A percentile compares a stretch with the other conserved stretches of the same genome.
Evolutionary conservation across 2,797 vertebrate genomes (phyloP).

Genomic region (Anomalospiza imberbis): DNA sequence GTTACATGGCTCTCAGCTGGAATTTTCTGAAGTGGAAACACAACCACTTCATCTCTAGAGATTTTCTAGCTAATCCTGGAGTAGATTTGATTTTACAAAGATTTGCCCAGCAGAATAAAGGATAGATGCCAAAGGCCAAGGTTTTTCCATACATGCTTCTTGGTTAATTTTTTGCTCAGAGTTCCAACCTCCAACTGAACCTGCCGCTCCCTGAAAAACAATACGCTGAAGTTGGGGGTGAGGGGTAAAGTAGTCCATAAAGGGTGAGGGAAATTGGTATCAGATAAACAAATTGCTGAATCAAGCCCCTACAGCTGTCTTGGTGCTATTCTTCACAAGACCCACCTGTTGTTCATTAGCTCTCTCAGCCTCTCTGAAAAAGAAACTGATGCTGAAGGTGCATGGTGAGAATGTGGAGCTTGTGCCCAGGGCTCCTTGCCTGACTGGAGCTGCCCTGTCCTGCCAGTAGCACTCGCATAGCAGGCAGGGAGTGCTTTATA

Average conservation of each 20-base stretch:
- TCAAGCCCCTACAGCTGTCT: background rate
- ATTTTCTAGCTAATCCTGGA: background rate
- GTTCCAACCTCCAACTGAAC: background rate
- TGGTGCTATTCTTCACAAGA: background rate
- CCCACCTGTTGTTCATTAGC: background rate
- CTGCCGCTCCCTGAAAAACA: background rate
- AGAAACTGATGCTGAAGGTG: background rate
- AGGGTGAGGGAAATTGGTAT: background rate
- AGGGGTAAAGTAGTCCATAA: background rate
- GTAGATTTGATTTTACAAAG: background rate
- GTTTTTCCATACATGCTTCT: background rate
- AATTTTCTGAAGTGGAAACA: background rate
- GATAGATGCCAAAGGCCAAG: background rate
- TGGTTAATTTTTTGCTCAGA: background rate
- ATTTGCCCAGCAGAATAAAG: background rate
- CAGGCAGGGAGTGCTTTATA: background rate
- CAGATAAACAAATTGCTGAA: background rate
- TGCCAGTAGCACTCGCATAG: background rate
- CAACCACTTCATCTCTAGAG: background rate
- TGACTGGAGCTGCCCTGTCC: background rate
- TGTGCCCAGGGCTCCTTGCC: background rate
- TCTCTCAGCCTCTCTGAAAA: background rate
- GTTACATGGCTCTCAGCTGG: background rate
- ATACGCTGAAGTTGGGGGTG: background rate
- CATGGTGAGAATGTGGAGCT: rapidly evolving